Evolutionary conservation across 2,797 vertebrate species (phyloP), one percentile per base, ranked within the genome.

Genomic region (Pseudomugil tenellus): DNA sequence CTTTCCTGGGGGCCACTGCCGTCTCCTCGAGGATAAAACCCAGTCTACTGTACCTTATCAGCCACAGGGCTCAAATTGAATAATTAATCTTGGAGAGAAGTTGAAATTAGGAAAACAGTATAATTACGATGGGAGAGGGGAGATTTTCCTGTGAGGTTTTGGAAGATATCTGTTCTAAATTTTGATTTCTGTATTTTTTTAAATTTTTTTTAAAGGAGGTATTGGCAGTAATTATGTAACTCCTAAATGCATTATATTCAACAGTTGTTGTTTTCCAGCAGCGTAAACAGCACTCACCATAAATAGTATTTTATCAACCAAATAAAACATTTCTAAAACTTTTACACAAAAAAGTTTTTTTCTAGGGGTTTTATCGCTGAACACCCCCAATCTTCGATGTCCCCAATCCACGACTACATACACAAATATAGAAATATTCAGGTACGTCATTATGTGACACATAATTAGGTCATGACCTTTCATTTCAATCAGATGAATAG

Each of bases 81-180:
- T 91, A 90, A 92, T 91, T 93, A 79, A 91, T 92, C 87, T 90
- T 77, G 60, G 67, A 69, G 70, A 85, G 75, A 63, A 32, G 70
- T 54, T 71, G 68, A 79, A 81, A 88, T 83, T 72, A 82, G 54
- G 53, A 74, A 83, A 79, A 77, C 60, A 61, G 49, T 7, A 12
- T 25, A 16, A 34, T 58, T 52, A 56, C 8, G 0, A 29, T 23
- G 32, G 52, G 48, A 67, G 55, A 61, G 23, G 55, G 59, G 19
- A 52, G n/a, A 37, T 78, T 6, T 67, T 67, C 19, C 25, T 12
- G 19, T 26, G 10, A 68, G 25, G 54, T 57, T 17, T 12, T 0
- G 12, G 41, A 17, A 6, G 0, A 57, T 64, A 56, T 56, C 41
- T 7, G 19, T n/a, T 55, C 29, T 52, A 35, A 51, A 4, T n/a